phyloP scores from a whole-genome alignment of 2,797 vertebrate species.

The Tragelaphus eurycerus region DNA sequence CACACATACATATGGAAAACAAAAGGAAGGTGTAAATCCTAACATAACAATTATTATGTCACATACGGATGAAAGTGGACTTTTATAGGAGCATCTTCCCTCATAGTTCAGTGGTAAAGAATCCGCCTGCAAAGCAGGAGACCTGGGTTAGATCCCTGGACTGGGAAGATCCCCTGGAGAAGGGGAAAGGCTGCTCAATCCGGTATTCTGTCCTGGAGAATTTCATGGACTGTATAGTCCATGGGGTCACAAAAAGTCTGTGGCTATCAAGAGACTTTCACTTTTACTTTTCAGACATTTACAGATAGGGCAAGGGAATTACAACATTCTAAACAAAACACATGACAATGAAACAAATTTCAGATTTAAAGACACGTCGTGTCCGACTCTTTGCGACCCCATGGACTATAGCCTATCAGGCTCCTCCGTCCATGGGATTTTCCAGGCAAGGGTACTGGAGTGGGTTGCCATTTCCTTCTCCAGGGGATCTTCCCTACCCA shows the following conservation, averaged over 20 bases:
- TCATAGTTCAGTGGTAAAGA: background rate
- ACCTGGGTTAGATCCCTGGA: background rate
- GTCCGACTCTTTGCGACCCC: too few species aligned
- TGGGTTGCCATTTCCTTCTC: too few species aligned
- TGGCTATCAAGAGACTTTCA: fast-evolving
- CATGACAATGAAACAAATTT: background rate
- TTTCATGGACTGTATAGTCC: background rate
- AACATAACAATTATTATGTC: background rate
- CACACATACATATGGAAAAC: background rate
- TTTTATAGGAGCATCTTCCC: background rate
- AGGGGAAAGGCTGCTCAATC: background rate
- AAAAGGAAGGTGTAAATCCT: background rate
- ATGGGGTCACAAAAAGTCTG: background rate
- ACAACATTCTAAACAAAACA: background rate
- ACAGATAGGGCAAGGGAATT: background rate
- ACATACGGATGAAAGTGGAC: background rate
- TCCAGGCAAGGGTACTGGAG: too few species aligned
- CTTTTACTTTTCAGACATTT: background rate
- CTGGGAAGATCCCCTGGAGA: background rate
- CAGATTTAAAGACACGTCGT: background rate
- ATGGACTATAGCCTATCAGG: too few species aligned
- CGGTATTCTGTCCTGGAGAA: background rate
- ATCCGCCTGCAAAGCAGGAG: fast-evolving
- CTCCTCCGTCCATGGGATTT: too few species aligned
- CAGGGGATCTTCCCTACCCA: too few species aligned